A percentile compares a stretch with the other conserved stretches of the same genome.
These are phyloP conservation scores for Drymodes brunneopygia DNA, from an alignment of 2,113 vertebrate species.

Conservation along the genomic window DNA sequence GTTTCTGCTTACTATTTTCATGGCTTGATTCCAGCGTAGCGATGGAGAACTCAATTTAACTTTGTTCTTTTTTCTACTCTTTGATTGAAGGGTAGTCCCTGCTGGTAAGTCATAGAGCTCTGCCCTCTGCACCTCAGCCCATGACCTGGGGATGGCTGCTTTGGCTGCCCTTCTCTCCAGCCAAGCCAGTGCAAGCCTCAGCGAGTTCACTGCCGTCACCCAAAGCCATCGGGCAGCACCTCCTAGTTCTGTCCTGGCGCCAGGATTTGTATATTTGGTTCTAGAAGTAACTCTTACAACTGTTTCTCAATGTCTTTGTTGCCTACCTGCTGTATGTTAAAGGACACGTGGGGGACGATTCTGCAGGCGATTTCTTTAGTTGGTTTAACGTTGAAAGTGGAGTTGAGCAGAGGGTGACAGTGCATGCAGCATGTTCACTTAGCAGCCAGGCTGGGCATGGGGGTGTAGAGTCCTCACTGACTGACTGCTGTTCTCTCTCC, in stretches of 20 bases:
- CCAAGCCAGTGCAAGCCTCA: constrained; percentile 97
- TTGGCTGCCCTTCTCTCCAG: constrained; percentile 99
- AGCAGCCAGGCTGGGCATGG: constrained; percentile 2
- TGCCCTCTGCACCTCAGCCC: constrained; percentile 98
- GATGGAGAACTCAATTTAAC: constrained; percentile 96
- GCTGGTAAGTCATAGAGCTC: constrained; percentile 99
- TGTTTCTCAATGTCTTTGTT: constrained; percentile 75
- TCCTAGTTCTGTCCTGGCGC: constrained; percentile 95
- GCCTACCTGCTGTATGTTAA: constrained; percentile 63
- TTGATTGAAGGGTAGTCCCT: constrained; percentile 99
- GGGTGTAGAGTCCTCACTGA: neutral
- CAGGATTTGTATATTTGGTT: constrained; percentile 99
- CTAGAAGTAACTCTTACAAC: constrained; percentile 81
- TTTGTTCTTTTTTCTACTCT: constrained; percentile 99
- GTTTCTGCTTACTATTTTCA: constrained; percentile 87
- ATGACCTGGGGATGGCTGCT: constrained; percentile 99
- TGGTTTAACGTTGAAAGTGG: neutral
- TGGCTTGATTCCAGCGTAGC: constrained; percentile 73
- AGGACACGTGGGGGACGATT: constrained; percentile 59
- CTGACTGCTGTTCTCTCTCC: constrained; percentile 3
- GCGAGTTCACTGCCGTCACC: constrained; percentile 98
- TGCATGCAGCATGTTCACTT: constrained; percentile 63
- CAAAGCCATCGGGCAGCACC: constrained; percentile 96
- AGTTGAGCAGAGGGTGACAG: neutral
- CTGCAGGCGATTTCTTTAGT: constrained; percentile 4